Evolutionary conservation across 2,113 vertebrate genomes (phyloP).

Genomic region (Hepsetus odoe): DNA sequence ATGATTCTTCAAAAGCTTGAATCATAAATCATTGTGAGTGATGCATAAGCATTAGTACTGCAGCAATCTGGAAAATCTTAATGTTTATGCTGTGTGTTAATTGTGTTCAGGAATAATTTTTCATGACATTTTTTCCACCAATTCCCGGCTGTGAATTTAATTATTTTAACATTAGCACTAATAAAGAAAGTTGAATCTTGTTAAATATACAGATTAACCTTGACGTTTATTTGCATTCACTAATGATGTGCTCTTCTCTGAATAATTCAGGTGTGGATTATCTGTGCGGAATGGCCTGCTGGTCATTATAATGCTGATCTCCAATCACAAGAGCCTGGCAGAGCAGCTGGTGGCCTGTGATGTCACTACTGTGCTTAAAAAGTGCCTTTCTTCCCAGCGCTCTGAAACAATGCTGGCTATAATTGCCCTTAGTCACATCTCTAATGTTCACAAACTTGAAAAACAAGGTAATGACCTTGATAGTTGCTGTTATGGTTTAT

Average conservation of each 20-base stretch:
- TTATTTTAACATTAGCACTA: too few relatives aligned
- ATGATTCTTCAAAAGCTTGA: too few relatives aligned
- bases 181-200: too few relatives aligned
- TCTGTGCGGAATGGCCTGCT: slow-evolving; percentile 86
- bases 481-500: neutral
- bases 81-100: too few relatives aligned
- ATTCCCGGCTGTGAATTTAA: too few relatives aligned
- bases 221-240: neutral
- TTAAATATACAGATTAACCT: neutral
- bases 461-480: slow-evolving; percentile 67
- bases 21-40: too few relatives aligned
- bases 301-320: slow-evolving; percentile 85
- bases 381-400: slow-evolving; percentile 70
- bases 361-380: slow-evolving; percentile 77
- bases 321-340: slow-evolving; percentile 84
- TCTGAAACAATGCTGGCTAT: slow-evolving; percentile 78
- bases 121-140: too few relatives aligned
- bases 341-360: slow-evolving; percentile 83
- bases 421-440: slow-evolving; percentile 82
- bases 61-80: too few relatives aligned
- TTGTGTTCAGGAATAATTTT: too few relatives aligned
- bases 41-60: too few relatives aligned
- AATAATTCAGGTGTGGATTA: slow-evolving; percentile 75
- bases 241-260: neutral
- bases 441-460: slow-evolving; percentile 78